Evolutionary conservation across 2,797 vertebrate species (phyloP).

Genomic region (Falco berigora): DNA sequence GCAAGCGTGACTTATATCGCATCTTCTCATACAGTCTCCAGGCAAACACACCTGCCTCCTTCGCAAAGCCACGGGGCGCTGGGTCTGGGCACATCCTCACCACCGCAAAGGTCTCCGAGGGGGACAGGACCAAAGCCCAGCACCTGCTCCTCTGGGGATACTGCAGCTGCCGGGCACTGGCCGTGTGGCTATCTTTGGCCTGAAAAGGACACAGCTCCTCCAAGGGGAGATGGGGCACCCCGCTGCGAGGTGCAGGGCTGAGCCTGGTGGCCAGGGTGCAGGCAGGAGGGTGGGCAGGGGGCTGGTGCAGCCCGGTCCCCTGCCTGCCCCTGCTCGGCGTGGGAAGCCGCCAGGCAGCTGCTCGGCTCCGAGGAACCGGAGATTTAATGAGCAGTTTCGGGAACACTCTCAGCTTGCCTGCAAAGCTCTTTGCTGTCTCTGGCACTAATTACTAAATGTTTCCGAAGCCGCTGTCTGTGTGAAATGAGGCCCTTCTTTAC

Average conservation of each 20-base stretch:
- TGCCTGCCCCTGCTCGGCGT: neutral
- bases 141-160: accelerated
- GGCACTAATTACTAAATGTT: neutral
- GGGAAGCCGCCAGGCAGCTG: neutral
- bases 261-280: accelerated
- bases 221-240: accelerated
- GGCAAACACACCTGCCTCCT: neutral
- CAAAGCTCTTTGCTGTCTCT: neutral
- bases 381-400: neutral
- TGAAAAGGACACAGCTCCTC: neutral
- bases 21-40: neutral
- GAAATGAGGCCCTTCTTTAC: neutral
- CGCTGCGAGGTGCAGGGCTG: neutral
- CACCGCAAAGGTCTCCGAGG: accelerated
- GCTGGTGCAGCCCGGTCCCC: neutral
- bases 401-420: neutral
- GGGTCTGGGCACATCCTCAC: accelerated
- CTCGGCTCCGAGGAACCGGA: neutral
- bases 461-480: neutral
- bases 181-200: neutral
- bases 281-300: neutral
- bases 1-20: neutral
- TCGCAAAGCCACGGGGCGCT: accelerated
- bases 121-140: neutral
- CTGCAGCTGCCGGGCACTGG: neutral